Evolutionary conservation across 2,113 vertebrate species (phyloP), one percentile per base, ranked within the genome.

Genomic region (Crotophaga sulcirostris): DNA sequence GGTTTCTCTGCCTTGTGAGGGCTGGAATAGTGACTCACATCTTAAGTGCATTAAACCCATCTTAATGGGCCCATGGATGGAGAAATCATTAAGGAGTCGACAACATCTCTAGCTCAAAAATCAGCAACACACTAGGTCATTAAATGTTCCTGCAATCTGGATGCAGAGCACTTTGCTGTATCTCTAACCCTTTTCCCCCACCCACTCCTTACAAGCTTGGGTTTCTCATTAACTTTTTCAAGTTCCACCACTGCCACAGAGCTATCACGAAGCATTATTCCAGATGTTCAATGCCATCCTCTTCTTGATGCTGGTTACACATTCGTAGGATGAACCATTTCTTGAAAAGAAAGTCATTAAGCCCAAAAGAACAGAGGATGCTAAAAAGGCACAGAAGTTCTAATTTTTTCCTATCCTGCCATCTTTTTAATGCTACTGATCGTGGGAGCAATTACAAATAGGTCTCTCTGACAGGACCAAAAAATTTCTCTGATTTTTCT

Each of bases 171-270:
- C 52, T 91, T 10, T 34, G 14, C 75, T 95, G 34, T 9, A 66
- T 84, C 86, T 79, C 92, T 40, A 5, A 59, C 63, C 73, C 79
- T 63, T 75, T 87, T 88, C 79, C 24, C 93, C 92, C 90, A 86
- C 78, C 56, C 87, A 52, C 56, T 93, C 89, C 13, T 60, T 75
- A 75, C 40, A 44, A 64, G 85, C 29, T 91, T 93, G 56, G 92
- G 92, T 90, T 96, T 94, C 85, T 92, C 85, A 49, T 96, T 75
- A 96, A 40, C 66, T 67, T 67, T 68, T 55, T 55, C 67, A 51
- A 96, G 90, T 21, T 79, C 90, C 76, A 78, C 63, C 85, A 94
- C 68, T 90, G 88, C 82, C 92, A n/a, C 85, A 60, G 89, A 67
- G 87, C 77, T 42, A 45, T 36, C 20, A 28, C 12, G 67, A 33